Base-by-base conservation (phyloP, 2,113 vertebrate species). In the Sturnus vulgaris region DNA sequence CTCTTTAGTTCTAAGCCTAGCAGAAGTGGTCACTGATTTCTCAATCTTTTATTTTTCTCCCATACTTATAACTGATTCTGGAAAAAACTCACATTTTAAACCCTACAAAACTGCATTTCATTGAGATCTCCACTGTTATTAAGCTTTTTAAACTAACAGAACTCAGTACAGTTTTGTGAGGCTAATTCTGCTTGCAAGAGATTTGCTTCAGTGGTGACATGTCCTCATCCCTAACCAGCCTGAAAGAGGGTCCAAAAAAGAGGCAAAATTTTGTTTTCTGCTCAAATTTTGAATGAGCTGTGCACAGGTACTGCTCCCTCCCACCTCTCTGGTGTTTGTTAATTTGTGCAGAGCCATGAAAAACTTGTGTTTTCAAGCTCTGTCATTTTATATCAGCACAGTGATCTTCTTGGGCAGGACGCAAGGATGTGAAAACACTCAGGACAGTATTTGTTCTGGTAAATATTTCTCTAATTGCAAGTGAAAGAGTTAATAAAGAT, bases 291-390 rank as follows among this genome's bases (percentile, higher is more conserved):
- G 39, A 55, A 21, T 11, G 50, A 72, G 12, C 24, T 76, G 24
- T 10, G 25, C 9, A 1, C 1, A 15, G 3, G 10, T 22, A 7
- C 31, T 35, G 5, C 37, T 39, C 6, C n/a, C 5, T 73, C 55
- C 20, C 13, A 0, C 9, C 2, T 42, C 8, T 19, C n/a, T n/a
- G 24, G 17, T 40, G 19, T 37, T 59, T 42, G 6, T 5, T 55
- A 28, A 33, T 92, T 39, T 30, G 8, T 31, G 17, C 18, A 68
- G 23, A 16, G 50, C 22, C 7, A 52, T 3, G 4, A 56, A 40
- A 77, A 27, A 5, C 8, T 35, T 42, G 7, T 22, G 20, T 17
- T 64, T 80, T 79, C 60, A 71, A 57, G 23, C 11, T 20, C 16
- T 63, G 12, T 6, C 5, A 11, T 59, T 50, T 66, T 23, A 0